Conservation (phyloP, 2,888 invertebrate species). For the Protodeltote pygarga region DNA sequence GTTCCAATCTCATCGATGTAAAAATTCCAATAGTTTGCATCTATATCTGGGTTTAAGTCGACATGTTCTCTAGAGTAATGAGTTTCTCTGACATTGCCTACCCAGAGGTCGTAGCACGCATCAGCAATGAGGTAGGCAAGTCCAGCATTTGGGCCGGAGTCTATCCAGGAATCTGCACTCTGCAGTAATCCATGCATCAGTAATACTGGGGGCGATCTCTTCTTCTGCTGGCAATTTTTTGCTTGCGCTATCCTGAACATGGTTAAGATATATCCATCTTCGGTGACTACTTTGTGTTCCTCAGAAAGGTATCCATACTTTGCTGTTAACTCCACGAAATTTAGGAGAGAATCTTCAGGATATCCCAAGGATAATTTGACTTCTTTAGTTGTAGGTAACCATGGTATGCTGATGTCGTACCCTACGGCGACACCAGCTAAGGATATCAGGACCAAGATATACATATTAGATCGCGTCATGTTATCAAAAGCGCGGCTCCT, state of each 20-base stretch:
- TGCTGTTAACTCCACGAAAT: conserved; percentile 56
- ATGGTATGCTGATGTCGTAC: conserved; percentile 41
- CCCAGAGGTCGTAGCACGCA: too few species aligned
- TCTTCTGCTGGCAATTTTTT: conserved; percentile 44
- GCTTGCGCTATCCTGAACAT: conserved; percentile 54
- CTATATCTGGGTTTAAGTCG: too few species aligned
- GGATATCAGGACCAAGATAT: conserved; percentile 45
- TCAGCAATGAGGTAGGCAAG: too few species aligned
- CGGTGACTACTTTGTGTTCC: conserved; percentile 64
- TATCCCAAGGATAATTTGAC: too few species aligned
- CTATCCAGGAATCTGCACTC: conserved; percentile 66
- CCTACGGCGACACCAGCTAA: conserved; percentile 33
- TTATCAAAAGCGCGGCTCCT: conserved; percentile 42
- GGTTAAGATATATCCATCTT: too few species aligned
- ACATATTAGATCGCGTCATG: conserved; percentile 57
- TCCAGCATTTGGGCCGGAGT: too few species aligned
- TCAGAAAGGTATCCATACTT: conserved; percentile 60
- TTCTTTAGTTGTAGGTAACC: conserved; percentile 47
- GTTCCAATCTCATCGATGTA: too few species aligned
- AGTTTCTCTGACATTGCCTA: too few species aligned
- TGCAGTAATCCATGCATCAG: conserved; percentile 72
- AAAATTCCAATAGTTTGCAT: too few species aligned
- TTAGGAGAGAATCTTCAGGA: too few species aligned
- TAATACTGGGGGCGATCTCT: conserved; percentile 59
- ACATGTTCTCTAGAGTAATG: too few species aligned